These are phyloP conservation scores for Eupithecia subumbrata DNA, from an alignment of 2,888 invertebrate species.

Conservation along the genomic window DNA sequence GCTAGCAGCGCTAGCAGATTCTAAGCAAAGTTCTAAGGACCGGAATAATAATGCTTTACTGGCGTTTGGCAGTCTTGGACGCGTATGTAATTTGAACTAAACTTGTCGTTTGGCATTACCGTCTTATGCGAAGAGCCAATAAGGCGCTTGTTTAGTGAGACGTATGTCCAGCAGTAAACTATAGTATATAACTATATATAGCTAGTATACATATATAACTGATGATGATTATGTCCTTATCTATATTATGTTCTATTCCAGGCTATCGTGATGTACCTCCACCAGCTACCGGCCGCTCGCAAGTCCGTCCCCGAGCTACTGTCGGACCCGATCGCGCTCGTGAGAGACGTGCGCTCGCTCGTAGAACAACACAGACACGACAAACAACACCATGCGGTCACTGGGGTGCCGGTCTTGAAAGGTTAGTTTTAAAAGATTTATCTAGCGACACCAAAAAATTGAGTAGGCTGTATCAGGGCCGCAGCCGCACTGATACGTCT, in stretches of 20 bases:
- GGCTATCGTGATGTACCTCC: constrained; percentile 96
- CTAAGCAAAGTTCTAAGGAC: too few species aligned
- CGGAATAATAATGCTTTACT: too few species aligned
- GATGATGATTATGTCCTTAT: background rate
- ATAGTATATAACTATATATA: background rate
- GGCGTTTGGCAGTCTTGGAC: too few species aligned
- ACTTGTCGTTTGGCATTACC: background rate
- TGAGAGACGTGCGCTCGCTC: constrained; percentile 94
- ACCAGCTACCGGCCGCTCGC: constrained; percentile 93
- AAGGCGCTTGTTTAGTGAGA: background rate
- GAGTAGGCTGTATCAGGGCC: too few species aligned
- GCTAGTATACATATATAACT: too few species aligned
- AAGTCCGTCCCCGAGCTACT: constrained; percentile 96
- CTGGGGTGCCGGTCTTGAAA: constrained; percentile 91
- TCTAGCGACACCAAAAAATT: too few species aligned
- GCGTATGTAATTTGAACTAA: too few species aligned
- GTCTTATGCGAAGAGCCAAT: background rate
- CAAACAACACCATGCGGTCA: constrained; percentile 91
- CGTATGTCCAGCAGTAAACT: background rate
- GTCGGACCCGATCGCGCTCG: constrained; percentile 93
- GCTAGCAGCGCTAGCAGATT: too few species aligned
- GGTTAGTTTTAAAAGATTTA: constrained; percentile 51
- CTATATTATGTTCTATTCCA: constrained; percentile 53
- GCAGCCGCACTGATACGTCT: too few species aligned
- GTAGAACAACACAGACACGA: constrained; percentile 96